Conservation (phyloP, 2,113 vertebrate species). For the Thalassarche chlororhynchos region DNA sequence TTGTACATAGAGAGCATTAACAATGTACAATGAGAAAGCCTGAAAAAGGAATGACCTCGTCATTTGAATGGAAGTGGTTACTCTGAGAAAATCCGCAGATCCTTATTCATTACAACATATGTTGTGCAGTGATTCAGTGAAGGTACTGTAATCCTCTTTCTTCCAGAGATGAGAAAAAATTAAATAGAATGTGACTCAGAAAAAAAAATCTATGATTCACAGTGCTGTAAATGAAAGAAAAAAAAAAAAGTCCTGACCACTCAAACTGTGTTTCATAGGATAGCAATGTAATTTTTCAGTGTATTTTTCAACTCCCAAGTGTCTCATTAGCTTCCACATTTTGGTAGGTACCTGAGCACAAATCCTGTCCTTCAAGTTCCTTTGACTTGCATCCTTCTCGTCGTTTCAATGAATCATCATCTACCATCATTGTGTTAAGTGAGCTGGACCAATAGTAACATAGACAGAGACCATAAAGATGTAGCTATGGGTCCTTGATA, state of each 20-base stretch:
- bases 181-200: background rate
- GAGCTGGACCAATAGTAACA: background rate
- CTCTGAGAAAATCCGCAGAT: background rate
- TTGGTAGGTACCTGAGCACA: background rate
- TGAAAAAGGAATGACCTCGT: background rate
- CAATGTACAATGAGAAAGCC: background rate
- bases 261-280: background rate
- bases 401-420: background rate
- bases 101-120: background rate
- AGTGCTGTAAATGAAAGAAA: background rate
- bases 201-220: background rate
- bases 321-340: background rate
- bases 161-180: background rate
- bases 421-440: background rate
- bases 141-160: background rate
- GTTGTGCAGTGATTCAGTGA: background rate
- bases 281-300: background rate
- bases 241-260: background rate
- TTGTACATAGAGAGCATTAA: background rate
- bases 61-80: background rate
- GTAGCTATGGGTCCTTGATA: background rate
- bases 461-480: background rate
- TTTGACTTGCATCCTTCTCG: background rate
- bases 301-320: background rate
- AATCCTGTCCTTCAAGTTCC: background rate